These are phyloP conservation scores for Aegotheles bennettii DNA, from an alignment of 2,113 vertebrate species.

Conservation along the genomic window DNA sequence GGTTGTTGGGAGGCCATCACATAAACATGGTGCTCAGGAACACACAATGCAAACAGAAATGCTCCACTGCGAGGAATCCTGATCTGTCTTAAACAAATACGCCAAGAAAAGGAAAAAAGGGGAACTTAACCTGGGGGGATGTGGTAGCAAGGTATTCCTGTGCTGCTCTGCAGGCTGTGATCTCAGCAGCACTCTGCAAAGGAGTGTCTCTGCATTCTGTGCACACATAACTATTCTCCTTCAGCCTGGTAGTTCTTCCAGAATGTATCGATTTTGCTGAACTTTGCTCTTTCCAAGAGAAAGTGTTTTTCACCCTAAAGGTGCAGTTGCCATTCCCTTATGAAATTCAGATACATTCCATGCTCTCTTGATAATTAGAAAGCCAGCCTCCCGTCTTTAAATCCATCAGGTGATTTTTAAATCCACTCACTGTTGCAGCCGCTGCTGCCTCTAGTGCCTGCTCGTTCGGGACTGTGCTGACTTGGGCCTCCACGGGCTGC, in stretches of 20 bases:
- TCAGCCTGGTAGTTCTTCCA: background rate
- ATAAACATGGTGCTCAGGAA: background rate
- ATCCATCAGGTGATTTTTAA: constrained; percentile 41
- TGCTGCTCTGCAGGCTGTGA: background rate
- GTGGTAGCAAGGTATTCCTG: background rate
- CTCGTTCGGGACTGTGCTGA: constrained; percentile 71
- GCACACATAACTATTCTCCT: constrained; percentile 6
- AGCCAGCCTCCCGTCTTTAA: constrained; percentile 24
- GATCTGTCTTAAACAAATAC: background rate
- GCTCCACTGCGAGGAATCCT: background rate
- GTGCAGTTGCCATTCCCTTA: constrained; percentile 42
- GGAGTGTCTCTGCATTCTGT: background rate
- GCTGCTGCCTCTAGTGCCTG: constrained; percentile 79
- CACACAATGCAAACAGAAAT: constrained; percentile 16
- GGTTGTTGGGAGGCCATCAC: background rate
- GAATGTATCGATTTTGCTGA: constrained; percentile 44
- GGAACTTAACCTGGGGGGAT: background rate
- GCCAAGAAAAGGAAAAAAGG: background rate
- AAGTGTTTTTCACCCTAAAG: constrained; percentile 50
- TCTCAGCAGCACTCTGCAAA: constrained; percentile 36
- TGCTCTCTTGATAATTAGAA: background rate
- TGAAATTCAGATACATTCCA: constrained; percentile 42
- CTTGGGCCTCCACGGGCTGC: constrained; percentile 74
- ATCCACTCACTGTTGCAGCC: constrained; percentile 80
- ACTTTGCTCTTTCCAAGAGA: constrained; percentile 67